Percentiles rank a stretch among this genome's conserved stretches.
Evolutionary conservation across 2,797 vertebrate genomes (phyloP).

Genomic region (Telmatherina bonti): DNA sequence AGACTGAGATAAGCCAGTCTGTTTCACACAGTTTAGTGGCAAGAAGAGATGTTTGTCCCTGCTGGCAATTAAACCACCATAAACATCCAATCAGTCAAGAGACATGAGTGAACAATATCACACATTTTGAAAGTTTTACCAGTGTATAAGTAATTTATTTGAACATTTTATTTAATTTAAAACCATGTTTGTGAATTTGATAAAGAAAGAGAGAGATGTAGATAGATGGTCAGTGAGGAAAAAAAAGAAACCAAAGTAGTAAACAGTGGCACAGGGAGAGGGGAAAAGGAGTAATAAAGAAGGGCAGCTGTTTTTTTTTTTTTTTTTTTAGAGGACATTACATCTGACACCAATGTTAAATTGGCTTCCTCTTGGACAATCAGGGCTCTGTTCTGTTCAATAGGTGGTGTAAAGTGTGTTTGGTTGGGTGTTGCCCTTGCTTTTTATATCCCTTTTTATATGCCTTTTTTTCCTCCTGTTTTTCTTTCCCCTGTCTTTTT

Average conservation of each 20-base stretch:
- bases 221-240: slow-evolving; percentile 14
- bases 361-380: slow-evolving; percentile 77
- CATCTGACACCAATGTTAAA: slow-evolving; percentile 80
- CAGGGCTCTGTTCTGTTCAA: slow-evolving; percentile 69
- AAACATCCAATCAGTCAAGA: too few relatives aligned
- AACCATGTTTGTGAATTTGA: not conserved
- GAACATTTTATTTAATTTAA: not conserved
- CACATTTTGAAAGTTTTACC: not conserved
- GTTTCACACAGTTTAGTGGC: slow-evolving; percentile 21
- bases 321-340: slow-evolving; percentile 75
- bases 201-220: slow-evolving; percentile 5
- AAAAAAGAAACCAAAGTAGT: slow-evolving; percentile 31
- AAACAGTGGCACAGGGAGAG: slow-evolving; percentile 40
- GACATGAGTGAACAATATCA: too few relatives aligned
- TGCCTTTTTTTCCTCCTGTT: slow-evolving; percentile 37
- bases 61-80: too few relatives aligned
- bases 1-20: slow-evolving; percentile 8
- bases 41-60: slow-evolving; percentile 14
- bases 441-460: slow-evolving; percentile 49
- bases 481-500: slow-evolving; percentile 14
- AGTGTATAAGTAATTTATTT: not conserved
- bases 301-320: slow-evolving; percentile 69
- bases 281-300: slow-evolving; percentile 58
- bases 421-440: slow-evolving; percentile 44
- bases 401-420: slow-evolving; percentile 55